These are phyloP conservation scores for Protaetia brevitarsis DNA, from an alignment of 1,140 invertebrate genomes.

Conservation along the genomic window DNA sequence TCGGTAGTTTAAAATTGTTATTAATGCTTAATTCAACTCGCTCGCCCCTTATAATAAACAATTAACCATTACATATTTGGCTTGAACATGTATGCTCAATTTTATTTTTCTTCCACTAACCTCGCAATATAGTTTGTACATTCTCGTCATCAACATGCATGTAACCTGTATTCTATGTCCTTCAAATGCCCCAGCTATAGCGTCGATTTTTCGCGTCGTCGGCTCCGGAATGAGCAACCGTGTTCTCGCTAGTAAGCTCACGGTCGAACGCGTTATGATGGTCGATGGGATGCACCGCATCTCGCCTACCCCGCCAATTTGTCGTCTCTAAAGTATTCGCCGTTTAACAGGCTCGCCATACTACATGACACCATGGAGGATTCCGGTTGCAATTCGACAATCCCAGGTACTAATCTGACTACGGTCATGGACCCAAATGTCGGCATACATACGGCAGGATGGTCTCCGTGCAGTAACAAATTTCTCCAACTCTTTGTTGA, in stretches of 20 bases:
- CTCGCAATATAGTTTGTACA: too few relatives aligned
- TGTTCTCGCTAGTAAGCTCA: slow-evolving; percentile 27
- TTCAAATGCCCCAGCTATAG: not conserved
- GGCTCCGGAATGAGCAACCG: slow-evolving; percentile 26
- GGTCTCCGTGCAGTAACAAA: slow-evolving; percentile 61
- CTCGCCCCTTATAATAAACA: too few relatives aligned
- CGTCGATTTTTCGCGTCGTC: slow-evolving; percentile 24
- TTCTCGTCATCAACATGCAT: too few relatives aligned
- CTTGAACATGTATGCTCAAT: too few relatives aligned
- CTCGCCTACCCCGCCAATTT: not conserved
- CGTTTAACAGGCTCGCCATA: slow-evolving; percentile 53
- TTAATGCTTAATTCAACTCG: too few relatives aligned
- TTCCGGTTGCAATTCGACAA: slow-evolving; percentile 41
- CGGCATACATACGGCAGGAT: slow-evolving; percentile 53
- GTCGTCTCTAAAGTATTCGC: not conserved
- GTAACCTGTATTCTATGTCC: too few relatives aligned
- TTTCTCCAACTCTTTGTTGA: slow-evolving; percentile 63
- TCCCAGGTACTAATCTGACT: slow-evolving; percentile 43
- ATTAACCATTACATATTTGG: too few relatives aligned
- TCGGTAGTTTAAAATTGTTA: too few relatives aligned
- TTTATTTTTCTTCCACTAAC: too few relatives aligned
- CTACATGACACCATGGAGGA: slow-evolving; percentile 55
- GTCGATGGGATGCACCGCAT: not conserved
- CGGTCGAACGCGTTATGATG: slow-evolving; percentile 28
- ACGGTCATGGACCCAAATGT: slow-evolving; percentile 63